Conservation (phyloP, 2,113 vertebrate species). For the Equus przewalskii region DNA sequence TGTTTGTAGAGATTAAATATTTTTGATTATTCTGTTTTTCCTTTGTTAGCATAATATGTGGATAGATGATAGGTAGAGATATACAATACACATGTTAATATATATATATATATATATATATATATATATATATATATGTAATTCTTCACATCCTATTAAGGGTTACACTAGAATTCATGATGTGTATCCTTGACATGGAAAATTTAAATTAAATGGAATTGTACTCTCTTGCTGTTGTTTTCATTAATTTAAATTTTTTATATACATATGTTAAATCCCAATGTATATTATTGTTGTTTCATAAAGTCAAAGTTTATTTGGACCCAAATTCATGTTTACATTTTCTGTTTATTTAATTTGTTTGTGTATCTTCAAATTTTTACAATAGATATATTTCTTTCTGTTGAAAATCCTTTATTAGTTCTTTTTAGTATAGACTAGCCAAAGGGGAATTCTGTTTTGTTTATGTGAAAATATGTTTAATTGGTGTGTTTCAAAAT, state of each 20-base stretch:
- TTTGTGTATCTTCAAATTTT: background rate
- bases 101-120: too few relatives aligned
- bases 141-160: background rate
- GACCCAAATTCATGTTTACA: background rate
- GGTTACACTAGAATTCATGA: background rate
- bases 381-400: background rate
- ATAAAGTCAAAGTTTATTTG: background rate
- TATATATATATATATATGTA: background rate
- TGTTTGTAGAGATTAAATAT: background rate
- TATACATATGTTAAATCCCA: background rate
- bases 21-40: background rate
- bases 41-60: background rate
- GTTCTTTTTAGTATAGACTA: background rate
- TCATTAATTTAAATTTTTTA: background rate
- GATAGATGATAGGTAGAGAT: background rate
- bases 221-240: background rate
- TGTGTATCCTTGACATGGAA: background rate
- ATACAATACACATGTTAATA: background rate
- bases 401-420: background rate
- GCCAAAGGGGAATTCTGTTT: background rate
- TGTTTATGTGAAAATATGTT: background rate
- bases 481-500: background rate
- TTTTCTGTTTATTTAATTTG: background rate
- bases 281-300: background rate
- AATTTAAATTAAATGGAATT: background rate